phyloP scores from a whole-genome alignment of 2,113 vertebrate genomes.

The Oryzias curvinotus region DNA sequence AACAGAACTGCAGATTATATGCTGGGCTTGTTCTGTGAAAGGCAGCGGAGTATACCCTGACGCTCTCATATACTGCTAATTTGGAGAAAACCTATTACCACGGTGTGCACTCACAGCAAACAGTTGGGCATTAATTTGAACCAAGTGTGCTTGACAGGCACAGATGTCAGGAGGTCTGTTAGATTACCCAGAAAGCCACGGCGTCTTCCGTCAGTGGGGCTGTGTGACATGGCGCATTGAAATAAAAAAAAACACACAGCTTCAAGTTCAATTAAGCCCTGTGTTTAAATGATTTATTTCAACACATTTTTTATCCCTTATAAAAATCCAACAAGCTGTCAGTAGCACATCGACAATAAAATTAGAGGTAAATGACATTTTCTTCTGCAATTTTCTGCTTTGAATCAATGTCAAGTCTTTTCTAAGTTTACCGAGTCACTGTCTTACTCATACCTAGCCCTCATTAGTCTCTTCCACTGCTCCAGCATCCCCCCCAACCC shows the following conservation, averaged over 20 bases:
- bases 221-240: background rate
- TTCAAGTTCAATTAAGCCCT: background rate
- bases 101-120: background rate
- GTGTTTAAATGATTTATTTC: background rate
- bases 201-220: background rate
- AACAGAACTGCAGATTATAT: too few species aligned
- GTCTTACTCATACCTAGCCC: background rate
- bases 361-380: too few species aligned
- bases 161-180: background rate
- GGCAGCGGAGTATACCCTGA: background rate
- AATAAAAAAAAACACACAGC: background rate
- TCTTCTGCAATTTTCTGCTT: background rate
- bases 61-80: background rate
- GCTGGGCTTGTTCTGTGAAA: too few species aligned
- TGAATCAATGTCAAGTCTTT: background rate
- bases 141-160: background rate
- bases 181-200: background rate
- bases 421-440: background rate
- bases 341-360: too few species aligned
- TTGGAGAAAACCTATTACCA: background rate
- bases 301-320: too few species aligned
- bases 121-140: background rate
- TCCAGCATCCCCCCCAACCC: constrained; percentile 5
- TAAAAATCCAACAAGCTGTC: too few species aligned
- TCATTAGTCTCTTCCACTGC: background rate